These are phyloP conservation scores for Rutilus rutilus DNA, from an alignment of 2,113 vertebrate species.

Conservation along the genomic window DNA sequence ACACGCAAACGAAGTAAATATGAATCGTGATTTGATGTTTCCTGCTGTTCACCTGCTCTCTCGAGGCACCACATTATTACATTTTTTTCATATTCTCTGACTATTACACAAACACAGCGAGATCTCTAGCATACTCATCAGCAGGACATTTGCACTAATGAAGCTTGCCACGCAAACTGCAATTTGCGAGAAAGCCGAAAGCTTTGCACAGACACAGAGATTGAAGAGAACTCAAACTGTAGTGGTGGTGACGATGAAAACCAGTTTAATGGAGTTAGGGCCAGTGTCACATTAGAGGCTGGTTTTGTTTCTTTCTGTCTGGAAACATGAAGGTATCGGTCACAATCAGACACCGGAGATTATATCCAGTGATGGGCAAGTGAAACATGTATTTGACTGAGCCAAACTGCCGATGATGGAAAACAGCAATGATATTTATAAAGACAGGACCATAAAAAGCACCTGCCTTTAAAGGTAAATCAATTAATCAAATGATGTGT, in stretches of 20 bases:
- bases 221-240: slow-evolving; percentile 44
- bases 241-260: slow-evolving; percentile 44
- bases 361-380: not conserved
- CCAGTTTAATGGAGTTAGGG: slow-evolving; percentile 49
- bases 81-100: not conserved
- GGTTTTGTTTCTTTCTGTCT: slow-evolving; percentile 55
- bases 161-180: slow-evolving; percentile 17
- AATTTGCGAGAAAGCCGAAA: slow-evolving; percentile 18
- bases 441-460: slow-evolving; percentile 57
- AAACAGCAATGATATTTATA: slow-evolving; percentile 51
- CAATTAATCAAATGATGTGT: slow-evolving; percentile 49
- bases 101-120: slow-evolving; percentile 15
- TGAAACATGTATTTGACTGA: slow-evolving; percentile 56
- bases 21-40: slow-evolving; percentile 6
- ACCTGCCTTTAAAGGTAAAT: slow-evolving; percentile 51
- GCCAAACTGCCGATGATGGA: slow-evolving; percentile 57
- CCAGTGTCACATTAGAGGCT: slow-evolving; percentile 42
- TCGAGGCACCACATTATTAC: slow-evolving; percentile 8
- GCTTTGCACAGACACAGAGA: slow-evolving; percentile 39
- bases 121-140: slow-evolving; percentile 34
- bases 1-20: slow-evolving; percentile 13
- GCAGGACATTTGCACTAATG: slow-evolving; percentile 44
- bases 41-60: not conserved
- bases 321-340: slow-evolving; percentile 50
- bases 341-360: slow-evolving; percentile 51